These are phyloP conservation scores for Tachina grossa DNA, from an alignment of 2,888 invertebrate species.

Conservation along the genomic window DNA sequence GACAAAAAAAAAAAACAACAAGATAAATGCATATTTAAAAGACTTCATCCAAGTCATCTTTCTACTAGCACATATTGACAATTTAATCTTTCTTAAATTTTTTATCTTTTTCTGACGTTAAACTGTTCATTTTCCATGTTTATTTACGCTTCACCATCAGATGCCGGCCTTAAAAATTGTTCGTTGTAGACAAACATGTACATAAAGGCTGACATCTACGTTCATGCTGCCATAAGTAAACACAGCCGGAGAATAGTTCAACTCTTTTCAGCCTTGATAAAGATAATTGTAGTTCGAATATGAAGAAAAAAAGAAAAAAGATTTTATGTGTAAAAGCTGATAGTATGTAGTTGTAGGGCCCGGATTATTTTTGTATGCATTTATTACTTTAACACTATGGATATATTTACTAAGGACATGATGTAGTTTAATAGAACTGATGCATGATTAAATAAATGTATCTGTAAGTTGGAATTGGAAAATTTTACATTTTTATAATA, in stretches of 20 bases:
- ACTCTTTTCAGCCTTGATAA: constrained; percentile 50
- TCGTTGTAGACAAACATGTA: constrained; percentile 3
- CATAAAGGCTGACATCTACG: neutral
- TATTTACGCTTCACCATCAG: constrained; percentile 80
- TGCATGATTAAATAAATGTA: neutral
- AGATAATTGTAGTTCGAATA: constrained; percentile 29
- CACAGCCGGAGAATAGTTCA: constrained; percentile 12
- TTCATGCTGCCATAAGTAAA: constrained; percentile 4
- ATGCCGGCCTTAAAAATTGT: constrained; percentile 33
- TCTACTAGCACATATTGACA: constrained; percentile 19
- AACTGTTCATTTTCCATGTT: constrained; percentile 75
- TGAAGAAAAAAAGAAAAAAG: neutral
- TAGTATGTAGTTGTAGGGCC: neutral
- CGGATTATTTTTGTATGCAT: neutral
- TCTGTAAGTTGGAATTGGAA: too few species aligned
- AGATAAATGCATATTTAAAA: constrained; percentile 3
- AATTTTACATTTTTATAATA: too few species aligned
- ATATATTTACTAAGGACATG: neutral
- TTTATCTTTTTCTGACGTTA: constrained; percentile 39
- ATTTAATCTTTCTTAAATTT: constrained; percentile 23
- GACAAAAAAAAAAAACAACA: neutral
- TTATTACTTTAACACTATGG: neutral
- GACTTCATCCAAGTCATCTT: constrained; percentile 3
- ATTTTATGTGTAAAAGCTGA: neutral
- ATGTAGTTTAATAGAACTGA: neutral